Percentiles rank a stretch among this genome's conserved stretches.
These are phyloP conservation scores for Lithophane ornitopus DNA, from an alignment of 2,888 invertebrate genomes.

Conservation along the genomic window DNA sequence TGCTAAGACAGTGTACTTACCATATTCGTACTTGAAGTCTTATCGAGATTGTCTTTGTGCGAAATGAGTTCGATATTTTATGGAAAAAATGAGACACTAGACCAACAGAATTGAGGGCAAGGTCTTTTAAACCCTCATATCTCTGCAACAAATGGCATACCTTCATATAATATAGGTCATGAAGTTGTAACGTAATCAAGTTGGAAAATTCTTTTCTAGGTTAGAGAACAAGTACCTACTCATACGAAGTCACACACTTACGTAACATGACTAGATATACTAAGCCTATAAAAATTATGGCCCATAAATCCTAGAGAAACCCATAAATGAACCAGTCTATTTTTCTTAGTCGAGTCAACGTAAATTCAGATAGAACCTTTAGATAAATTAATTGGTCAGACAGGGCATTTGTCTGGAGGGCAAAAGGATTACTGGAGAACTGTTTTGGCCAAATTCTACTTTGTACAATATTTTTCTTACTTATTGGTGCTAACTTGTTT, in stretches of 20 bases:
- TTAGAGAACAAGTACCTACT: conserved; percentile 14
- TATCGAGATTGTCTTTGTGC: background rate
- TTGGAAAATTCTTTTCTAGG: conserved; percentile 17
- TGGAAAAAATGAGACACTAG: background rate
- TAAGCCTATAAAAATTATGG: conserved; percentile 41
- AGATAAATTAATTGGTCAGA: conserved; percentile 53
- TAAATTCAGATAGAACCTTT: conserved; percentile 43
- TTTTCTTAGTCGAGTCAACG: conserved; percentile 51
- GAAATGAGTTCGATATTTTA: background rate
- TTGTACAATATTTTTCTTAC: conserved; percentile 38
- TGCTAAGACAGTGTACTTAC: background rate
- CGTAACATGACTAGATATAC: conserved; percentile 28
- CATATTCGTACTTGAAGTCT: background rate
- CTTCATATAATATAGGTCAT: too few species aligned
- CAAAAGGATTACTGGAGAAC: conserved; percentile 39
- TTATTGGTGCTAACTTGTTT: conserved; percentile 7
- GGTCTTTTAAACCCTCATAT: background rate
- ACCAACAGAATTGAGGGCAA: background rate
- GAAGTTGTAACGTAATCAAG: background rate
- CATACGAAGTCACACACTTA: conserved; percentile 15
- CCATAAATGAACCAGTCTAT: conserved; percentile 43
- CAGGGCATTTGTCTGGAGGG: conserved; percentile 63
- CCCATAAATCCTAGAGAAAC: conserved; percentile 40
- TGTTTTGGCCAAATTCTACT: conserved; percentile 17
- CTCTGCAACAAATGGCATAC: background rate